Conservation (phyloP, 2,888 invertebrate species). For the Frankliniella intonsa region DNA sequence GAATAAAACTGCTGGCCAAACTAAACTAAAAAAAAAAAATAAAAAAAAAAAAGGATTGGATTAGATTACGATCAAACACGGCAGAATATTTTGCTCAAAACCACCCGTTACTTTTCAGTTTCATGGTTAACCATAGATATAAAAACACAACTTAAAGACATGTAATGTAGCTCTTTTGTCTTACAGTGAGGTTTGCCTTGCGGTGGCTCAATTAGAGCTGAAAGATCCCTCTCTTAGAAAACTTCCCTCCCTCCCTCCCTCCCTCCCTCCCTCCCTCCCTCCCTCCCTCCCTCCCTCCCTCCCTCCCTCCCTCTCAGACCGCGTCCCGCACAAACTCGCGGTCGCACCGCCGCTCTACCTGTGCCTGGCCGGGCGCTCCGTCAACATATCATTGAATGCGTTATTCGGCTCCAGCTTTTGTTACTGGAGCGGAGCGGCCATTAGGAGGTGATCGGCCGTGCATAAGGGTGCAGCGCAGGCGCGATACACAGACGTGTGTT, state of each 20-base stretch:
- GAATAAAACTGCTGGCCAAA: too few species aligned
- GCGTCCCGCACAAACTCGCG: too few species aligned
- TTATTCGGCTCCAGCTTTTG: conserved; percentile 4
- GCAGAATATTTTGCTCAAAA: too few species aligned
- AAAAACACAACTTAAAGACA: too few species aligned
- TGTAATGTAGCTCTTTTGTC: too few species aligned
- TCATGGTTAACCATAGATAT: too few species aligned
- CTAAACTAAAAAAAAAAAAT: too few species aligned
- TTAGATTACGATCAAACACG: too few species aligned
- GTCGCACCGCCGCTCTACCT: too few species aligned
- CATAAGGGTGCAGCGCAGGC: neutral
- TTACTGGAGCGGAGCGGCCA: neutral
- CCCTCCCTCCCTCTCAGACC: neutral
- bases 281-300: too few species aligned
- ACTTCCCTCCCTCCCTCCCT: neutral
- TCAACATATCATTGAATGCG: neutral
- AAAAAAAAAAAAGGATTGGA: too few species aligned
- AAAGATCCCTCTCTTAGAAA: neutral
- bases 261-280: neutral
- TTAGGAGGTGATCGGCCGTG: conserved; percentile 16
- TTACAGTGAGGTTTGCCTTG: neutral
- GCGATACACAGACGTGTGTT: neutral
- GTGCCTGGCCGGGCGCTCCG: neutral
- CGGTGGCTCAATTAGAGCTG: neutral
- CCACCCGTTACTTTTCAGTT: too few species aligned